Base-by-base conservation (phyloP, 2,888 invertebrate genomes). In the Cinara cedri region DNA sequence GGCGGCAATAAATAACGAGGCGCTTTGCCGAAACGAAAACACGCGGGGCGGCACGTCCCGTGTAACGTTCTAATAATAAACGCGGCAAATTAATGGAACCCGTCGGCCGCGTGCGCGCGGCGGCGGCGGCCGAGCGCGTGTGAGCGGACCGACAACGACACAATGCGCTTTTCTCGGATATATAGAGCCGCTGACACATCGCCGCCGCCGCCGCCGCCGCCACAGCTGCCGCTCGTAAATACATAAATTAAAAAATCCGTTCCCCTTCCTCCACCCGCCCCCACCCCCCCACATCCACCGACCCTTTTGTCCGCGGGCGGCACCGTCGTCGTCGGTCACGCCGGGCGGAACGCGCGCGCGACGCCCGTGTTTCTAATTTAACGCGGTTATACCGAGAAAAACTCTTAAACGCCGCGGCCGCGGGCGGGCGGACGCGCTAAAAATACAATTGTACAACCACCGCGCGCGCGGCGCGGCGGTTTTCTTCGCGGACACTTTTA, bases 31-130 rank as follows among this genome's bases (percentile, higher is more conserved):
- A 72, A 57, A 72, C 57, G 34, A 72, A 72, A 72, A 60, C 72
- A 49, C 60, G 26, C 46, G 60, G 26, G 46, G 34, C 46, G 44
- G 21, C n/a, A 21, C 57, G 44, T 34, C 34, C 34, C 34, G 34
- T 34, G 6, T 34, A 34, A 34, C 6, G 6, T 75, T 76, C 75
- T 76, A 76, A 76, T 66, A 76, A 76, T 76, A 76, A 76, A 76
- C 66, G 54, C 10, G n/a, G 54, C 11, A 63, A 51, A 65, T 72
- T 72, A 72, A 72, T 62, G 72, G 74, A 9, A 74, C 42, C 26
- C 51, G 51, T 51, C 62, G 63, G 16, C 71, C 42, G 54, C 55
- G 51, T 71, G 71, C 6, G 66, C 19, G 66, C 54, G 49, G 42
- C 63, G 51, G 70, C 70, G 54, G 34, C 14, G 70, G 16, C 16